Conservation (phyloP, 1,140 invertebrate species). For the Anastrepha ludens region DNA sequence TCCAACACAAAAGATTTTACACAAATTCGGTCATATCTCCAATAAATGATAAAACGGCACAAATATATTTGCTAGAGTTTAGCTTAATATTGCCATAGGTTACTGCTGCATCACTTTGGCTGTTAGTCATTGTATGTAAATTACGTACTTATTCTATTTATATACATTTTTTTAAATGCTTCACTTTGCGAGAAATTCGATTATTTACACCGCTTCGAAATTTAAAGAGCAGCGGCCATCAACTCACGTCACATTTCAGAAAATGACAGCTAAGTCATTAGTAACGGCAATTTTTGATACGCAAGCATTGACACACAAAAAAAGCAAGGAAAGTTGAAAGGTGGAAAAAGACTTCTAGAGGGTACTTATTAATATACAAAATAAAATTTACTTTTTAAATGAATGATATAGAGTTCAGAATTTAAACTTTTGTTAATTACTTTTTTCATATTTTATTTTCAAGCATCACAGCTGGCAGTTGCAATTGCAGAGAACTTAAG, state of each 20-base stretch:
- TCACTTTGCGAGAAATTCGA: slow-evolving; percentile 11
- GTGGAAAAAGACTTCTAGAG: no score
- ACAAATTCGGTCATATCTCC: no score
- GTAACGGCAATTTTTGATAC: slow-evolving; percentile 24
- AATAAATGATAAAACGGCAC: no score
- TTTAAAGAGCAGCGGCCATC: not conserved
- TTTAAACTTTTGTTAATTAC: slow-evolving; percentile 14
- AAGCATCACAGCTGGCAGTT: not conserved
- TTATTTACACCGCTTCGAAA: slow-evolving; percentile 3
- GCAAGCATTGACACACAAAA: not conserved
- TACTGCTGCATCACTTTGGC: no score
- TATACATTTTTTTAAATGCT: not conserved
- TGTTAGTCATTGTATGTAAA: no score
- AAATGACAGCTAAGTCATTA: slow-evolving; percentile 44
- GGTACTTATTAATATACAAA: not conserved
- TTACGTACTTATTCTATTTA: no score
- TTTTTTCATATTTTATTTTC: not conserved
- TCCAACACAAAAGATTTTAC: no score
- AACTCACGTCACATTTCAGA: not conserved
- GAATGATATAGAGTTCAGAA: not conserved
- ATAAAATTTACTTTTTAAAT: not conserved
- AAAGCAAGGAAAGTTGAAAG: not conserved
- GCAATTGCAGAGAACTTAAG: not conserved
- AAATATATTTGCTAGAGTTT: no score
- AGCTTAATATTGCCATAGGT: no score